Conservation (phyloP, 2,888 invertebrate genomes). For the Anarsia innoxiella region DNA sequence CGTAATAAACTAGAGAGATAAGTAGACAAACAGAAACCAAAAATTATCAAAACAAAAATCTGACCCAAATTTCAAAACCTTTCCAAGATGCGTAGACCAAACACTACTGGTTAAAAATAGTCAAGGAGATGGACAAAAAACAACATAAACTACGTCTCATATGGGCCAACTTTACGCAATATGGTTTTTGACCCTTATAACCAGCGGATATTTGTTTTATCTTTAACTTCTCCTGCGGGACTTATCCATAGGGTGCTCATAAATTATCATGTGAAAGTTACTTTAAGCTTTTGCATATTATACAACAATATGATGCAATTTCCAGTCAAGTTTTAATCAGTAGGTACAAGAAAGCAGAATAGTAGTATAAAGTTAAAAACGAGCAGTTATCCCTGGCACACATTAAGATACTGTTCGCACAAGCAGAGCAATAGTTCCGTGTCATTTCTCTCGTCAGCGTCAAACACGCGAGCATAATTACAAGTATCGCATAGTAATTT, state of each 20-base stretch:
- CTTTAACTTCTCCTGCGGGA: conserved; percentile 55
- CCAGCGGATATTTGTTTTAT: conserved; percentile 70
- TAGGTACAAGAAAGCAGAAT: too few relatives aligned
- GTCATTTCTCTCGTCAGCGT: conserved; percentile 33
- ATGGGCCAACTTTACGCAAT: conserved; percentile 67
- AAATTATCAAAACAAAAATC: too few relatives aligned
- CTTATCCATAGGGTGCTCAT: conserved; percentile 34
- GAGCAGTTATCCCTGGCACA: not conserved
- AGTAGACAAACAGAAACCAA: too few relatives aligned
- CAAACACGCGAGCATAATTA: conserved; percentile 47
- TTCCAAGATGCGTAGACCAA: conserved; percentile 41
- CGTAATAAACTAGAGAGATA: too few relatives aligned
- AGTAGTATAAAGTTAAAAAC: not conserved
- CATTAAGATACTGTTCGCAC: conserved; percentile 5
- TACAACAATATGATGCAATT: too few relatives aligned
- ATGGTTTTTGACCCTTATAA: conserved; percentile 69
- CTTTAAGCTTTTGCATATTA: too few relatives aligned
- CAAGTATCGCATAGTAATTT: conserved; percentile 41
- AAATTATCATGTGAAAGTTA: too few relatives aligned
- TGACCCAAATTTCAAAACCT: too few relatives aligned
- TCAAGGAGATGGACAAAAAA: conserved; percentile 60
- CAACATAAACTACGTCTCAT: conserved; percentile 40
- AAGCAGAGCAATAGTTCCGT: conserved; percentile 26
- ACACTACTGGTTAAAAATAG: conserved; percentile 60
- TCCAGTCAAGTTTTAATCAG: too few relatives aligned